Base-by-base conservation (phyloP, 2,888 invertebrate genomes). In the Myopa tessellatipennis region DNA sequence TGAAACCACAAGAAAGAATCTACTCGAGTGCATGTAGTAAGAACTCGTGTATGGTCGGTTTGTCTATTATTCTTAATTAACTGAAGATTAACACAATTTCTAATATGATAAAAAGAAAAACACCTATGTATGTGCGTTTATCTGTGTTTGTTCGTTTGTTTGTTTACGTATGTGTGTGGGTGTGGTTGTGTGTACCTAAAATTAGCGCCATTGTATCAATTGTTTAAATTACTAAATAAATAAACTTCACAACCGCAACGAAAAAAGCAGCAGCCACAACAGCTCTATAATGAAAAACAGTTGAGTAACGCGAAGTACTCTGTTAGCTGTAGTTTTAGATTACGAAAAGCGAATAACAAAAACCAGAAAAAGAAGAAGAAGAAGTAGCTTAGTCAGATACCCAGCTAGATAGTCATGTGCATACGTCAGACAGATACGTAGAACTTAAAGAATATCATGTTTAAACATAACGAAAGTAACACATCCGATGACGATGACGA, bases 141-240 rank as follows among this genome's bases (percentile, higher is more conserved):
- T 26, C 26, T 26, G 2, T 26, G 26, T 26, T 26, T 26, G 26
- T 26, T 26, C 26, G 26, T 26, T 26, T 26, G 26, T 26, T 26
- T 26, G 26, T 26, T 26, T 26, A 26, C 2, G 26, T 26, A 2
- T 26, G 26, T 2, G 26, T 26, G 26, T 26, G 26, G 26, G 26
- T 26, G 26, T 26, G 26, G 26, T 26, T 26, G 26, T 26, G 26
- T 26, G 26, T 26, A 26, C 2, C 45, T 45, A 10, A 45, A 55
- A 52, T 71, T 71, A 71, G 18, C 71, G 60, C 60, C 50, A 71
- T 70, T 70, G 55, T 36, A 70, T 58, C 71, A 71, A 60, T 71
- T 71, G 71, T 71, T 58, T 71, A 58, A 40, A 71, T 71, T 58
- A 18, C 40, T 71, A n/a, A 71, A 71, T 71, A 71, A 71, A 71